These are phyloP conservation scores for Pantelozetes paolii DNA, from an alignment of 2,888 invertebrate genomes.

Conservation along the genomic window DNA sequence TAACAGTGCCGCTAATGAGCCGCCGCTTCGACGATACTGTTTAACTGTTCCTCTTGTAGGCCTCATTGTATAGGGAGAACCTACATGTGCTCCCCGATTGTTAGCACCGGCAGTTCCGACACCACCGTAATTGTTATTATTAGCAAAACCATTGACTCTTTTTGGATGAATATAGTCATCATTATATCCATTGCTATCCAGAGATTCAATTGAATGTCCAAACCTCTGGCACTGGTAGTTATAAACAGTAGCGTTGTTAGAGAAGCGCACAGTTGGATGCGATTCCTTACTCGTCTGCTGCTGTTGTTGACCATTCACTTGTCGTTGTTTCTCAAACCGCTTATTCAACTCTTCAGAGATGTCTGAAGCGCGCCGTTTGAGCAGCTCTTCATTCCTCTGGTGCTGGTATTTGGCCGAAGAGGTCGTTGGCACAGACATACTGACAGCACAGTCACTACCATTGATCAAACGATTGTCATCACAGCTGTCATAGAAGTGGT, in stretches of 20 bases:
- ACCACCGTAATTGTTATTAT: neutral
- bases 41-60: neutral
- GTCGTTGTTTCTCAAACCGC: neutral
- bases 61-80: neutral
- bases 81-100: neutral
- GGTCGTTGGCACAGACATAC: neutral
- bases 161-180: too few species aligned
- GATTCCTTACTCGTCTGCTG: neutral
- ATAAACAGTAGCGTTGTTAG: slow-evolving; percentile 38
- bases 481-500: neutral
- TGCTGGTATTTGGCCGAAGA: neutral
- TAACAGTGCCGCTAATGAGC: slow-evolving; percentile 38
- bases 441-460: neutral
- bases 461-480: neutral
- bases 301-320: neutral
- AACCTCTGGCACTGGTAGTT: slow-evolving; percentile 33
- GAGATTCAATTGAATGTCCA: slow-evolving; percentile 25
- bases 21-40: neutral
- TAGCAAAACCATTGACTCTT: neutral
- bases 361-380: neutral
- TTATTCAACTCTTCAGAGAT: slow-evolving; percentile 1
- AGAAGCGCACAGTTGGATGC: slow-evolving; percentile 23
- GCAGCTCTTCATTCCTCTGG: neutral
- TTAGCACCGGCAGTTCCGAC: neutral
- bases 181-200: slow-evolving; percentile 42